phyloP scores from a whole-genome alignment of 2,113 vertebrate genomes.

The Otis tarda region DNA sequence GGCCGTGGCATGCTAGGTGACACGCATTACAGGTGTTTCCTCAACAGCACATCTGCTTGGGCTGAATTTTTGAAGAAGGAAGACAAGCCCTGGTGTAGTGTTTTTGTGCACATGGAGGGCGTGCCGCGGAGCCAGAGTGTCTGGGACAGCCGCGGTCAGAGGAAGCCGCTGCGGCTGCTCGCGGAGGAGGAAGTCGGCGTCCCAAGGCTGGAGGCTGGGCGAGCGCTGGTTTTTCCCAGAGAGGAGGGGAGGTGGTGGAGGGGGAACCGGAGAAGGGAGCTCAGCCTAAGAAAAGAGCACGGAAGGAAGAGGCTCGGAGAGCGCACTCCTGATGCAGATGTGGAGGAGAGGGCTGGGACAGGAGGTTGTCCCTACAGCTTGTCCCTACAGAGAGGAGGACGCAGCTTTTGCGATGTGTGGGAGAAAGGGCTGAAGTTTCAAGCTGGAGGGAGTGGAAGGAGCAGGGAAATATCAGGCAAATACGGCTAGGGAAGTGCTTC shows the following conservation, averaged over 20 bases:
- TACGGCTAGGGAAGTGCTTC: neutral
- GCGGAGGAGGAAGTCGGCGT: neutral
- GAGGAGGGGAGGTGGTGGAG: neutral
- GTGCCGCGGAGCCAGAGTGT: conserved; percentile 66
- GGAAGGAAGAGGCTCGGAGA: conserved; percentile 56
- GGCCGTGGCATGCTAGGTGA: rapidly evolving
- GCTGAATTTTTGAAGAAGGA: neutral
- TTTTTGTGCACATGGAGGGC: conserved; percentile 35
- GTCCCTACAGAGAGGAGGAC: neutral
- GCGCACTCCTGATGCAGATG: neutral
- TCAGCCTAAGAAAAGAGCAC: conserved; percentile 11
- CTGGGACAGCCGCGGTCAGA: conserved; percentile 62
- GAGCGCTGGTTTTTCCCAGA: neutral
- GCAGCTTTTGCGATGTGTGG: neutral
- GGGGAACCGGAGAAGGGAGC: neutral
- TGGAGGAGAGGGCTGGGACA: neutral
- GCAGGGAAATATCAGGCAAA: neutral
- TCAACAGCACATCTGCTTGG: neutral
- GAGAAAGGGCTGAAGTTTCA: neutral
- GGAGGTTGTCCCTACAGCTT: neutral
- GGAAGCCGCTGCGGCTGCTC: conserved; percentile 35
- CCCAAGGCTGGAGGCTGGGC: conserved; percentile 13
- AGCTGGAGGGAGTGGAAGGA: neutral
- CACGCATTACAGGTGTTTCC: neutral
- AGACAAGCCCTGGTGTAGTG: conserved; percentile 9